Percentiles rank a stretch among this genome's conserved stretches.
These are phyloP conservation scores for Phaethornis superciliosus DNA, from an alignment of 2,113 vertebrate species.

Conservation along the genomic window DNA sequence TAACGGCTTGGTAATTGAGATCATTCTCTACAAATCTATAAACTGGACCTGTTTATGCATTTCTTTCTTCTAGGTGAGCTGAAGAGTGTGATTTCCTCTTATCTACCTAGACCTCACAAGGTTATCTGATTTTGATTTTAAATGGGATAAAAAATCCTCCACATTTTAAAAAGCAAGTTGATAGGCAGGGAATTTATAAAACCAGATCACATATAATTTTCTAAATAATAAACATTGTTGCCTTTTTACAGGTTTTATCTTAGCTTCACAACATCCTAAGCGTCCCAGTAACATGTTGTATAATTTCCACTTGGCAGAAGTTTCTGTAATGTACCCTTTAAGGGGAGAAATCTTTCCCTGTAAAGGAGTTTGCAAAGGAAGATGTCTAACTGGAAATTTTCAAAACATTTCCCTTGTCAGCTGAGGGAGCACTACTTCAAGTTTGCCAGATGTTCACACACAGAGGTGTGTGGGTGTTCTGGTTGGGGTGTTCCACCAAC, in stretches of 20 bases:
- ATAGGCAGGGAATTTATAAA: neutral
- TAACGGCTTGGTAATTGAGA: neutral
- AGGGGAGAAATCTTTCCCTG: neutral
- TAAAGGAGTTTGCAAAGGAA: neutral
- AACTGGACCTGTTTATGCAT: neutral
- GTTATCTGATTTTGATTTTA: neutral
- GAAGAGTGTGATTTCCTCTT: neutral
- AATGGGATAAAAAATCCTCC: neutral
- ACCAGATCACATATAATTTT: neutral
- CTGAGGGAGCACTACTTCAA: neutral
- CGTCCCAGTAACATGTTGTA: neutral
- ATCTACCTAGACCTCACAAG: neutral
- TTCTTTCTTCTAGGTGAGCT: neutral
- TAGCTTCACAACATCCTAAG: neutral
- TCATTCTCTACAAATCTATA: neutral
- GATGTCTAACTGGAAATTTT: neutral
- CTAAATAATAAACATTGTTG: neutral
- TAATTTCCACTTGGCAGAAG: neutral
- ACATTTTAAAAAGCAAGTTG: neutral
- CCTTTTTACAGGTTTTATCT: neutral
- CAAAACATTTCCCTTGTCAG: rapidly evolving
- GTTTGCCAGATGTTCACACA: neutral
- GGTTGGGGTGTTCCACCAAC: neutral
- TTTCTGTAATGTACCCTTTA: neutral
- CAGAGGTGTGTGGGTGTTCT: no score